These are phyloP conservation scores for Theropithecus gelada DNA, from an alignment of 2,113 vertebrate species.

Conservation along the genomic window DNA sequence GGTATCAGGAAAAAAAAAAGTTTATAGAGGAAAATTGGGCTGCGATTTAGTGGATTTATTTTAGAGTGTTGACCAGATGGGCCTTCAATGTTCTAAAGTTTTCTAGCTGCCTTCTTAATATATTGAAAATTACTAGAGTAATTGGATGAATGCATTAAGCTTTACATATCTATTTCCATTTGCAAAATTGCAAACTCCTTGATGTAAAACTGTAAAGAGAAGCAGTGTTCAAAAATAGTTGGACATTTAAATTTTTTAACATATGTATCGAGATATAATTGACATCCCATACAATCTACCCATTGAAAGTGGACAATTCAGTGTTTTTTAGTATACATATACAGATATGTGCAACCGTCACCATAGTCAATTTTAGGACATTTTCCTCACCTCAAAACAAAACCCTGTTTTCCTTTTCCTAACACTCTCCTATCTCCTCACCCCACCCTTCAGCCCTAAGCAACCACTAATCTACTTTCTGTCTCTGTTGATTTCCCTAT, in stretches of 20 bases:
- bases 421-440: not conserved
- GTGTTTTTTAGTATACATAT: not conserved
- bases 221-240: not conserved
- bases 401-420: not conserved
- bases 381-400: not conserved
- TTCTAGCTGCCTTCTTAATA: not conserved
- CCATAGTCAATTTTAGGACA: not conserved
- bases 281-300: not conserved
- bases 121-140: not conserved
- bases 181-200: not conserved
- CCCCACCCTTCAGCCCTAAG: not conserved
- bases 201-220: not conserved
- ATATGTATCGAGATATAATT: not conserved
- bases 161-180: constrained; percentile 10
- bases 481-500: not conserved
- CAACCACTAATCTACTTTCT: not conserved
- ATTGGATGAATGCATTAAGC: not conserved
- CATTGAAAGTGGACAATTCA: not conserved
- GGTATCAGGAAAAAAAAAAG: not conserved
- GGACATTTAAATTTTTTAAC: not conserved
- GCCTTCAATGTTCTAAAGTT: not conserved
- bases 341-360: not conserved
- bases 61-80: not conserved
- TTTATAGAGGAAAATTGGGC: not conserved
- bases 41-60: not conserved